phyloP scores from a whole-genome alignment of 2,888 invertebrate genomes.

The Syrista parreyssii region DNA sequence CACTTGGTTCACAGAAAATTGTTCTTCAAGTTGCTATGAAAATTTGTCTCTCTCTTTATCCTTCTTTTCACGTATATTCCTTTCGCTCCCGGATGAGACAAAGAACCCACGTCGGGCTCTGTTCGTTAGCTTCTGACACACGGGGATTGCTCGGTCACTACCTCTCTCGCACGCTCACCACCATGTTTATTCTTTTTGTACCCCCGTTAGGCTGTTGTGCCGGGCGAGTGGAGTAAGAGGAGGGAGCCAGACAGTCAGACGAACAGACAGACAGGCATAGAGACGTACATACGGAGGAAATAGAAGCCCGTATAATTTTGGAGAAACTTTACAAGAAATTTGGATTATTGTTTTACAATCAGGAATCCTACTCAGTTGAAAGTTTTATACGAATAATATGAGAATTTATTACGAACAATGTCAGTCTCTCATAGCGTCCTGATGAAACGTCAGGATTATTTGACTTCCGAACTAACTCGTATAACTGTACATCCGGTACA shows the following conservation, averaged over 20 bases:
- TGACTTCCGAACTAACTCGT: slow-evolving; percentile 1
- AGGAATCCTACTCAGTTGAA: neutral
- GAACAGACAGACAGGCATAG: neutral
- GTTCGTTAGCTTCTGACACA: slow-evolving; percentile 20
- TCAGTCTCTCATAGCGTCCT: neutral
- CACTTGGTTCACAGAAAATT: neutral
- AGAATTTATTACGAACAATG: neutral
- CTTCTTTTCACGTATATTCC: neutral
- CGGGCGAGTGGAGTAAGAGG: neutral
- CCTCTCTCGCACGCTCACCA: slow-evolving; percentile 33
- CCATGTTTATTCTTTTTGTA: slow-evolving; percentile 46
- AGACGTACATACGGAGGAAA: neutral
- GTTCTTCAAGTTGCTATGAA: neutral
- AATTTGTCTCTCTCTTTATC: neutral
- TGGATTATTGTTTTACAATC: neutral
- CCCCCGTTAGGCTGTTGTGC: slow-evolving; percentile 38
- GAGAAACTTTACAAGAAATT: neutral
- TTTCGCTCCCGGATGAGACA: neutral
- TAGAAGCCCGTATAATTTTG: neutral
- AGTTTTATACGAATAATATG: neutral
- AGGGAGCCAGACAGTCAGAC: neutral
- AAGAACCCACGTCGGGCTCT: neutral
- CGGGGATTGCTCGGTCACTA: slow-evolving; percentile 8
- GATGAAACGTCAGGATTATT: neutral
- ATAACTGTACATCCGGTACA: slow-evolving; percentile 22